Conservation (phyloP, 2,888 invertebrate species). For the Bellardia pandia region DNA sequence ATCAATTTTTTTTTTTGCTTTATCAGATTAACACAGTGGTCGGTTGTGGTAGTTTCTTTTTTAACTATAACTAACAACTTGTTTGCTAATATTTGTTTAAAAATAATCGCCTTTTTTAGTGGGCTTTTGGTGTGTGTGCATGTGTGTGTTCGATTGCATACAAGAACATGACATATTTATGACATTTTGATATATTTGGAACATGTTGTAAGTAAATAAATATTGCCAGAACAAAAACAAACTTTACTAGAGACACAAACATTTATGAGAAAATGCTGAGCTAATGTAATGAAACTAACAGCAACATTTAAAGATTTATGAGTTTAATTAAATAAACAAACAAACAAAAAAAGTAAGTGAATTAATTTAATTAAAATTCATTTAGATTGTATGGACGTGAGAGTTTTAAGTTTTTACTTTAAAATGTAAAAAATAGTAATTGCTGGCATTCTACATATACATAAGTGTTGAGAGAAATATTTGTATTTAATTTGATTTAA, state of each 20-base stretch:
- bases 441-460: no score
- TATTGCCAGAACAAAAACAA: conserved; percentile 2
- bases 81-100: conserved; percentile 34
- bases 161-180: conserved; percentile 61
- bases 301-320: conserved; percentile 38
- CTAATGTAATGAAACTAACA: neutral
- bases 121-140: neutral
- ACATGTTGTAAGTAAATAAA: conserved; percentile 57
- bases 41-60: conserved; percentile 8
- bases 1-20: conserved; percentile 60
- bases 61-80: conserved; percentile 37
- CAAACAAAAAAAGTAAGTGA: conserved; percentile 1
- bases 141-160: conserved; percentile 12
- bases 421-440: neutral
- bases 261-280: conserved; percentile 3
- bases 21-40: conserved; percentile 59
- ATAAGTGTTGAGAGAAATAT: no score
- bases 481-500: no score
- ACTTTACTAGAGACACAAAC: neutral
- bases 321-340: conserved; percentile 46
- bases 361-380: conserved; percentile 45
- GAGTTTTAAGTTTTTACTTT: neutral
- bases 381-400: neutral
- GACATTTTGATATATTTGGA: conserved; percentile 66
- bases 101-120: conserved; percentile 19